These are phyloP conservation scores for Micoletzkya japonica DNA, from an alignment of 2,888 invertebrate species.

Conservation along the genomic window DNA sequence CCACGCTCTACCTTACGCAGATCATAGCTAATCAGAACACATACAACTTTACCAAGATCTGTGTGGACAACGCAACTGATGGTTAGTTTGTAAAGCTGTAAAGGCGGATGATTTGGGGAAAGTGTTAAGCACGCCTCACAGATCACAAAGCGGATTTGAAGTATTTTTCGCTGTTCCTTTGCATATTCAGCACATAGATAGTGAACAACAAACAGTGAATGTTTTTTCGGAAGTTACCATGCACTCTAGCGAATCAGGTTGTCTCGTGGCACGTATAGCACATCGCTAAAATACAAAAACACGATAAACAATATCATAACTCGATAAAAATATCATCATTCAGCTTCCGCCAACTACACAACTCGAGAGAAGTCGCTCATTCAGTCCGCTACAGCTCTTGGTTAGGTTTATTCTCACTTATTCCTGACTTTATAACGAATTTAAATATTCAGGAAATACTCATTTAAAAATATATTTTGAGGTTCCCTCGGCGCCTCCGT, in stretches of 20 bases:
- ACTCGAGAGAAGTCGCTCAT: slow-evolving; percentile 1
- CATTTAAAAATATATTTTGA: background rate
- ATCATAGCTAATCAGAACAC: slow-evolving; percentile 43
- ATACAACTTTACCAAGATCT: slow-evolving; percentile 47
- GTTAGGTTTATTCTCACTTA: background rate
- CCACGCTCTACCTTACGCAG: slow-evolving; percentile 38
- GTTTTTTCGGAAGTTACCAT: too few species aligned
- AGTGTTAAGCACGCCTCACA: too few species aligned
- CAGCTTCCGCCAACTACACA: slow-evolving; percentile 11
- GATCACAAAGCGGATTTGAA: too few species aligned
- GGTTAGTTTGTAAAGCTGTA: slow-evolving; percentile 25
- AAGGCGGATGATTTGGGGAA: too few species aligned
- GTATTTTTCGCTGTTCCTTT: too few species aligned
- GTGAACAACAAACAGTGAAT: background rate
- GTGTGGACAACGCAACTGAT: slow-evolving; percentile 40
- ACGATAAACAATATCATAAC: background rate
- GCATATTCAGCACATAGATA: too few species aligned
- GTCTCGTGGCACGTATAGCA: too few species aligned
- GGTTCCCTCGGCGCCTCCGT: slow-evolving; percentile 35
- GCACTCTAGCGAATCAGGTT: too few species aligned
- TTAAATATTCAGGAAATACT: too few species aligned
- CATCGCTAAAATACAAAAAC: too few species aligned
- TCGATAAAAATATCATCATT: background rate
- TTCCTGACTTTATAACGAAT: background rate
- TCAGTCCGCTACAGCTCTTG: slow-evolving; percentile 7